These are phyloP conservation scores for Anticlea derivata DNA, from an alignment of 2,888 invertebrate species.

Conservation along the genomic window DNA sequence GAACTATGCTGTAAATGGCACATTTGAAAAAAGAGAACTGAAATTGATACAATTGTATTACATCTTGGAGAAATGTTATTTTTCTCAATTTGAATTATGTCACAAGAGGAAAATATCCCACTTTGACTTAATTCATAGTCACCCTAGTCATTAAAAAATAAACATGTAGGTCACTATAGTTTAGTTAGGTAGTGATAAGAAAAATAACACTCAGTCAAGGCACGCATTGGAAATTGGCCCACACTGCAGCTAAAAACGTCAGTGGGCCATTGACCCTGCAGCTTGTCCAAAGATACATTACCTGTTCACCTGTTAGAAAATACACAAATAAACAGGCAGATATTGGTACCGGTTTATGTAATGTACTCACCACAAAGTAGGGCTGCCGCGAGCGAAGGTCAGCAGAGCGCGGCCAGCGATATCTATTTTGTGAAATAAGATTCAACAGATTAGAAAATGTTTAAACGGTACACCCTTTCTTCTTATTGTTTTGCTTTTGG, in stretches of 20 bases:
- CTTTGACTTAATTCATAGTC: background rate
- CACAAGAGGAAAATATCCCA: background rate
- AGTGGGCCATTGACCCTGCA: background rate
- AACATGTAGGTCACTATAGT: no score
- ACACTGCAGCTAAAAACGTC: background rate
- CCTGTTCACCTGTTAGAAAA: constrained; percentile 41
- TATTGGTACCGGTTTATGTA: constrained; percentile 13
- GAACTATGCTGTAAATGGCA: constrained; percentile 23
- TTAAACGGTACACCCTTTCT: constrained; percentile 14
- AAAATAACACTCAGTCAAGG: constrained; percentile 3
- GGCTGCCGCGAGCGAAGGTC: constrained; percentile 48
- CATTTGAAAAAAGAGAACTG: constrained; percentile 2
- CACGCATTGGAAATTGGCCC: background rate
- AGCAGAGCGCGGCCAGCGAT: constrained; percentile 52
- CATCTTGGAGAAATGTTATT: constrained; percentile 4
- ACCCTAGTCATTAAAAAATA: background rate
- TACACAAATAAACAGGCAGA: constrained; percentile 8
- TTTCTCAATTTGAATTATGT: background rate
- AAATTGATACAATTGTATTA: background rate
- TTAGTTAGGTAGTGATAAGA: background rate
- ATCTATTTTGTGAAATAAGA: constrained; percentile 78
- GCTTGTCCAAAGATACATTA: constrained; percentile 23
- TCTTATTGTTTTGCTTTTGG: background rate
- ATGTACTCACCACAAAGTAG: constrained; percentile 62
- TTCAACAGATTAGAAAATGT: constrained; percentile 72